phyloP scores from a whole-genome alignment of 2,888 invertebrate genomes.

The Nasonia oneida region DNA sequence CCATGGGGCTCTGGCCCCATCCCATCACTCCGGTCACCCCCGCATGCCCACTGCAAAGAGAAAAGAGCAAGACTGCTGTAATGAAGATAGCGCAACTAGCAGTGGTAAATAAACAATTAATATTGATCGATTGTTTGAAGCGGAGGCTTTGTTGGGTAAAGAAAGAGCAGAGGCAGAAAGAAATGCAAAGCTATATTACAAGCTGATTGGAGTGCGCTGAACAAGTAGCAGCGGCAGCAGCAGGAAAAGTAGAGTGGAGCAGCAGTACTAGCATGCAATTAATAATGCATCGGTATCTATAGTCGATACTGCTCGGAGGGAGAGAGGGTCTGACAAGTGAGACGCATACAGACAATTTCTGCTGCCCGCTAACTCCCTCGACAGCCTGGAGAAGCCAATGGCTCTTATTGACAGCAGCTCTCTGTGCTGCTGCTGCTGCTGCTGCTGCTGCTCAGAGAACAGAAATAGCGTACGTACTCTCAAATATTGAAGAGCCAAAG shows the following conservation, averaged over 20 bases:
- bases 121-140: neutral
- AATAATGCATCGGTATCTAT: slow-evolving; percentile 54
- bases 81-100: neutral
- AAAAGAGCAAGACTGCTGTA: neutral
- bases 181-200: slow-evolving; percentile 26
- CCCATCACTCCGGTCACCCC: slow-evolving; percentile 90
- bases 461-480: slow-evolving; percentile 39
- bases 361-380: neutral
- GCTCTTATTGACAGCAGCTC: slow-evolving; percentile 20
- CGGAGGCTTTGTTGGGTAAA: neutral
- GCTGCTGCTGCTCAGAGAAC: slow-evolving; percentile 3
- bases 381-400: slow-evolving; percentile 9
- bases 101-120: neutral
- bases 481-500: slow-evolving; percentile 46
- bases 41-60: slow-evolving; percentile 84
- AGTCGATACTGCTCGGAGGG: slow-evolving; percentile 21
- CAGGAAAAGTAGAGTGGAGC: slow-evolving; percentile 43
- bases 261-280: slow-evolving; percentile 38
- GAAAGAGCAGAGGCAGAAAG: neutral
- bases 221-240: slow-evolving; percentile 1
- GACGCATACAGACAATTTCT: slow-evolving; percentile 13
- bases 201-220: neutral
- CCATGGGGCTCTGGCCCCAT: slow-evolving; percentile 92
- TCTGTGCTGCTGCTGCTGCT: neutral
- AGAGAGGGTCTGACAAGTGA: neutral